A percentile compares a stretch with the other conserved stretches of the same genome.
Conservation (phyloP, 2,113 vertebrate genomes). For the Turdus rufiventris region DNA sequence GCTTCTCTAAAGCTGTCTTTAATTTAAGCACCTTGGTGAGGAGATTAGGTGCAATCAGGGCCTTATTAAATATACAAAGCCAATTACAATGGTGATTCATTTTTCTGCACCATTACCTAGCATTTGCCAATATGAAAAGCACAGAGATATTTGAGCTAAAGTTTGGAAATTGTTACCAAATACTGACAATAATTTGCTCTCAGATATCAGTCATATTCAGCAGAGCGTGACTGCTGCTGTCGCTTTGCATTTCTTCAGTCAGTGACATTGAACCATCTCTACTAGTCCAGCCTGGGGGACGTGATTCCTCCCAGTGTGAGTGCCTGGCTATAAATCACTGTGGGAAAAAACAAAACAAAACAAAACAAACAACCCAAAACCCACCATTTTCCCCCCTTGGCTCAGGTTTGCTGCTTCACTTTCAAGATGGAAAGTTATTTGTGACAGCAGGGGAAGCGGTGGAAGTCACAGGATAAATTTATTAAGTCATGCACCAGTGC, state of each 20-base stretch:
- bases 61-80: neutral
- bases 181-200: neutral
- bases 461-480: constrained; percentile 12
- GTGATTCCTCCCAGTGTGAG: neutral
- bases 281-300: accelerated
- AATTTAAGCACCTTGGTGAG: neutral
- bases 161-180: neutral
- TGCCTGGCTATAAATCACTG: neutral
- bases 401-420: neutral
- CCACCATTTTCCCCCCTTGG: neutral
- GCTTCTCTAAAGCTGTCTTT: neutral
- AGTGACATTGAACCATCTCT: neutral
- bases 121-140: neutral
- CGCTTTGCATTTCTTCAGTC: neutral
- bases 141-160: neutral
- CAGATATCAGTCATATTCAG: neutral
- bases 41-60: neutral
- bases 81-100: neutral
- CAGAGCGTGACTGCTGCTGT: neutral
- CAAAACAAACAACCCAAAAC: neutral
- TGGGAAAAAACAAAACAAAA: neutral
- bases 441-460: neutral
- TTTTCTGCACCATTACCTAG: neutral
- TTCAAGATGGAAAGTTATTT: neutral
- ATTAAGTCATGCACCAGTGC: neutral